These are phyloP conservation scores for Toxostoma redivivum DNA, from an alignment of 2,113 vertebrate species.

Conservation along the genomic window DNA sequence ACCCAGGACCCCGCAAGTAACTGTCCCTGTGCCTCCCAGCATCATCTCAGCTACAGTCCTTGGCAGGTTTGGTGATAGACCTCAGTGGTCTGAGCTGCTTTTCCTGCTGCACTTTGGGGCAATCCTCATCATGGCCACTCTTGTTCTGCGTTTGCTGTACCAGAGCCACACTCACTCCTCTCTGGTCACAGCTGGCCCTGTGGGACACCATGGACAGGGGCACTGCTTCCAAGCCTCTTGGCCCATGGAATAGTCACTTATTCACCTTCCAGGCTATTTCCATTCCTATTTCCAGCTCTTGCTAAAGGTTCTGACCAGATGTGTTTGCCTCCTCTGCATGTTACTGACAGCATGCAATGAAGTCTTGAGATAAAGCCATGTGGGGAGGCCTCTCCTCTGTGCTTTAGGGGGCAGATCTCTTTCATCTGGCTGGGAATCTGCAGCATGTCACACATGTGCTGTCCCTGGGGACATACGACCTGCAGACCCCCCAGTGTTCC, in stretches of 20 bases:
- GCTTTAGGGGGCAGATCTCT: background rate
- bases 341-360: background rate
- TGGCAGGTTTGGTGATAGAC: background rate
- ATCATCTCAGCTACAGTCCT: background rate
- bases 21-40: background rate
- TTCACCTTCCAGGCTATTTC: background rate
- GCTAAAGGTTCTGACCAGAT: background rate
- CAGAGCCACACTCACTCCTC: accelerated
- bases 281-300: background rate
- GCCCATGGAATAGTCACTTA: background rate
- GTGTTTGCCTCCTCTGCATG: background rate
- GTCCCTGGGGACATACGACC: background rate
- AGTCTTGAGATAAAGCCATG: background rate
- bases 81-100: background rate
- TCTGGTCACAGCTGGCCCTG: background rate
- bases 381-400: background rate
- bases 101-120: background rate
- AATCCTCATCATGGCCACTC: background rate
- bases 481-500: background rate
- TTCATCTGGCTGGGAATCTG: background rate
- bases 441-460: accelerated
- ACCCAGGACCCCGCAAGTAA: background rate
- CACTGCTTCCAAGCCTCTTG: background rate
- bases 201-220: background rate
- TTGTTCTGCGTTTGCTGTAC: background rate